A percentile compares a stretch with the other conserved stretches of the same genome.
phyloP scores from a whole-genome alignment of 2,888 invertebrate species.

The Aphodius granarius region DNA sequence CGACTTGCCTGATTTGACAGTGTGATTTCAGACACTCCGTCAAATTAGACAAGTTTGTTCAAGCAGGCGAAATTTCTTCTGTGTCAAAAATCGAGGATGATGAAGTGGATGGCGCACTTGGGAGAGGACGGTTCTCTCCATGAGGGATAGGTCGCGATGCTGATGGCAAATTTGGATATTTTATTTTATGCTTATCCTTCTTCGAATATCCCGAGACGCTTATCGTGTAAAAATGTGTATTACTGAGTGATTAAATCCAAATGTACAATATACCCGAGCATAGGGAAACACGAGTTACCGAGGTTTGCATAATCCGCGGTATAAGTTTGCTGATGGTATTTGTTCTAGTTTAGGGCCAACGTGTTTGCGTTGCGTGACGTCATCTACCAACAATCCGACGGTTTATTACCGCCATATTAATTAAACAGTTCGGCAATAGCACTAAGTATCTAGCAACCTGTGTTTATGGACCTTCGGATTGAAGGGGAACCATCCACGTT shows the following conservation, averaged over 20 bases:
- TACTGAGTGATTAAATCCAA: slow-evolving; percentile 25
- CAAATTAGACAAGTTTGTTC: too few relatives aligned
- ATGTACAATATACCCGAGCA: slow-evolving; percentile 19
- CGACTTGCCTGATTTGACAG: too few relatives aligned
- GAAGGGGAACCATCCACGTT: neutral
- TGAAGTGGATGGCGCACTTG: too few relatives aligned
- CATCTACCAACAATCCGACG: neutral
- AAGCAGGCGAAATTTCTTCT: too few relatives aligned
- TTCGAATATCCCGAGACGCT: too few relatives aligned
- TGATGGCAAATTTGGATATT: too few relatives aligned
- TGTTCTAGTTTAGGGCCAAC: neutral
- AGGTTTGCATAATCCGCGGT: slow-evolving; percentile 15
- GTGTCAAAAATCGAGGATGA: too few relatives aligned
- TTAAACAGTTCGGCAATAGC: neutral
- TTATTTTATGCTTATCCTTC: too few relatives aligned
- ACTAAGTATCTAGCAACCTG: neutral
- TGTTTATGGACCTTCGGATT: neutral
- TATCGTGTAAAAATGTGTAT: too few relatives aligned
- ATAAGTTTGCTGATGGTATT: slow-evolving; percentile 23
- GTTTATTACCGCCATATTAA: neutral
- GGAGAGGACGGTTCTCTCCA: too few relatives aligned
- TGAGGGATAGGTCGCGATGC: too few relatives aligned
- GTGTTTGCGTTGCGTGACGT: slow-evolving; percentile 8
- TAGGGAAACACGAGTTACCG: slow-evolving; percentile 18
- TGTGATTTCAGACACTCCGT: too few relatives aligned